These are phyloP conservation scores for Callinectes sapidus DNA, from an alignment of 2,888 invertebrate species.

Conservation along the genomic window DNA sequence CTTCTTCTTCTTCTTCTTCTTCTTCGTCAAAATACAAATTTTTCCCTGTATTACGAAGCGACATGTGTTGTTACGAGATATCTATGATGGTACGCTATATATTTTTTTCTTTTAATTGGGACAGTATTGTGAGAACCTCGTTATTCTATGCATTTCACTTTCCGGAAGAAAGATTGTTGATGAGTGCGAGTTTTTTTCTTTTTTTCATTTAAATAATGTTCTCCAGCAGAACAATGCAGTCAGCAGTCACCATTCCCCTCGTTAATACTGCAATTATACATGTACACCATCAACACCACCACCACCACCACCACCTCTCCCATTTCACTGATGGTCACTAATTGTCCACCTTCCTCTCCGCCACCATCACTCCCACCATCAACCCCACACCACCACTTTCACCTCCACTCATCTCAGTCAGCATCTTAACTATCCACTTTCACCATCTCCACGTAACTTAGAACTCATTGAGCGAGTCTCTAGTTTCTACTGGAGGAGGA, in stretches of 20 bases:
- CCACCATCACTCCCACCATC: not conserved
- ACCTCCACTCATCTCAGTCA: not conserved
- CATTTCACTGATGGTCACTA: not conserved
- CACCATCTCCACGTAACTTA: not conserved
- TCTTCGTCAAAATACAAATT: not conserved
- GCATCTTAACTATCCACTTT: not conserved
- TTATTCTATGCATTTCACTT: no score
- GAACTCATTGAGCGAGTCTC: not conserved
- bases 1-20: no score
- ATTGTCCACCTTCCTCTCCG: not conserved
- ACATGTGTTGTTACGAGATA: not conserved
- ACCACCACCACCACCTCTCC: not conserved
- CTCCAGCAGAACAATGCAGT: not conserved
- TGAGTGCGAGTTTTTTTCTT: not conserved
- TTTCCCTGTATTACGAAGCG: not conserved
- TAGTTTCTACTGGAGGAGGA: not conserved
- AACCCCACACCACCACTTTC: not conserved
- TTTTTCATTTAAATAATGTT: no score
- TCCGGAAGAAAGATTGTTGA: not conserved
- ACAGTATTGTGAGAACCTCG: no score
- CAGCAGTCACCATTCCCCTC: not conserved
- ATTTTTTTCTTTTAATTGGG: not conserved
- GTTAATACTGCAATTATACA: not conserved
- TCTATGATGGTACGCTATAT: not conserved
- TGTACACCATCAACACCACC: not conserved